These are phyloP conservation scores for Eupithecia abbreviata DNA, from an alignment of 2,888 invertebrate genomes.

Conservation along the genomic window DNA sequence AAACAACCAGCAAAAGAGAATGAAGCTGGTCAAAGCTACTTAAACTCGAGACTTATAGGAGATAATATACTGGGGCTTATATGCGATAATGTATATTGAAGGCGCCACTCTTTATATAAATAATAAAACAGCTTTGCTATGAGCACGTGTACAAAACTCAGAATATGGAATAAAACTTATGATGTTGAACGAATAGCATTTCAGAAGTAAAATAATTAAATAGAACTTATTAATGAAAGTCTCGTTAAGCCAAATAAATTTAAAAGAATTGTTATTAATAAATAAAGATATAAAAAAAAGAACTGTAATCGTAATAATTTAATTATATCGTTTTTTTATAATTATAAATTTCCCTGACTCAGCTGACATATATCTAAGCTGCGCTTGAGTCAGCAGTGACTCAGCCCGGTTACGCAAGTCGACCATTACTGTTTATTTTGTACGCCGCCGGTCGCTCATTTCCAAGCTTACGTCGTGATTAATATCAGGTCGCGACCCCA, in stretches of 20 bases:
- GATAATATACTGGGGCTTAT: not conserved
- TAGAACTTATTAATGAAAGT: not conserved
- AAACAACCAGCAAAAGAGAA: constrained; percentile 26
- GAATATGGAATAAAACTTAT: not conserved
- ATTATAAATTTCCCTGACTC: not conserved
- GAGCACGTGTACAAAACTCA: not conserved
- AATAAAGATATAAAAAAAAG: no score
- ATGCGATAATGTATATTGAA: not conserved
- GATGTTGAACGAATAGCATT: not conserved
- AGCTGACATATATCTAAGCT: constrained; percentile 32
- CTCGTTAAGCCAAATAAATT: not conserved
- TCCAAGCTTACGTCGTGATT: constrained; percentile 69
- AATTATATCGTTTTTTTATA: not conserved
- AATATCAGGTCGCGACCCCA: constrained; percentile 60
- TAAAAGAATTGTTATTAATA: no score
- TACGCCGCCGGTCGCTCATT: constrained; percentile 57
- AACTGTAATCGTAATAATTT: not conserved
- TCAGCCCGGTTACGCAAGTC: constrained; percentile 68
- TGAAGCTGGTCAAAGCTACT: constrained; percentile 25
- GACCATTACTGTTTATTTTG: constrained; percentile 62
- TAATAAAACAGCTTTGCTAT: not conserved
- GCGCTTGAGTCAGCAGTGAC: constrained; percentile 50
- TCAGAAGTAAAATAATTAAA: not conserved
- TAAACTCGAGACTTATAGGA: not conserved
- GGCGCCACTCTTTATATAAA: not conserved